Base-by-base conservation (phyloP, 2,113 vertebrate species). In the Corythoichthys intestinalis region DNA sequence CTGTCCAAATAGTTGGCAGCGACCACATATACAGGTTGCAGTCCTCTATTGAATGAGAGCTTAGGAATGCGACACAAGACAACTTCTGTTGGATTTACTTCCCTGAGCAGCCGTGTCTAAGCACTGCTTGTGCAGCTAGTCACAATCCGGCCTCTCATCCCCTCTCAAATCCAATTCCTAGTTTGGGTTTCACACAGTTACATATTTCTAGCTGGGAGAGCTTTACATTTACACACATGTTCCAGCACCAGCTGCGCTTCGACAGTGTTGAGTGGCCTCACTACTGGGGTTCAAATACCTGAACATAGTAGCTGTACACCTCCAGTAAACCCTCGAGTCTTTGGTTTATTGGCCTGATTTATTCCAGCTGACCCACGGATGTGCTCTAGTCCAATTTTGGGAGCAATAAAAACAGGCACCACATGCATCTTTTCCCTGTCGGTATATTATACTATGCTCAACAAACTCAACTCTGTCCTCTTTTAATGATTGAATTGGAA, bases 11-110 rank as follows among this genome's bases (percentile, higher is more conserved):
- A 57, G 59, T 10, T 61, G 72, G 74, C 73, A 73, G 66, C 39
- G 71, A 73, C 76, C 74, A 59, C 71, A 78, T 56, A 76, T 41
- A 56, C 49, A 58, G 71, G 38, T 67, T 17, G 28, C 54, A 44
- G 67, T 38, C 76, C 68, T 78, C 63, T 8, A 67, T 76, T 83
- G 86, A 85, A 75, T 74, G 75, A 72, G 67, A 72, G 44, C 52
- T 62, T 39, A 76, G 82, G 85, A 89, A 86, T 87, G 83, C 58
- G 67, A 72, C 52, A n/a, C 54, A 62, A 64, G 75, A 74, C 79
- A 80, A 73, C 72, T 77, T 77, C 71, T 74, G 10, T 66, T 65
- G 65, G 39, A 72, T 72, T 84, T 67, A 28, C 84, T 84, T 50
- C 74, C 50, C 67, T 53, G 56, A 66, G 71, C 49, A 44, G 34